Evolutionary conservation across 2,888 invertebrate genomes (phyloP).

Genomic region (Limnephilus rhombicus): DNA sequence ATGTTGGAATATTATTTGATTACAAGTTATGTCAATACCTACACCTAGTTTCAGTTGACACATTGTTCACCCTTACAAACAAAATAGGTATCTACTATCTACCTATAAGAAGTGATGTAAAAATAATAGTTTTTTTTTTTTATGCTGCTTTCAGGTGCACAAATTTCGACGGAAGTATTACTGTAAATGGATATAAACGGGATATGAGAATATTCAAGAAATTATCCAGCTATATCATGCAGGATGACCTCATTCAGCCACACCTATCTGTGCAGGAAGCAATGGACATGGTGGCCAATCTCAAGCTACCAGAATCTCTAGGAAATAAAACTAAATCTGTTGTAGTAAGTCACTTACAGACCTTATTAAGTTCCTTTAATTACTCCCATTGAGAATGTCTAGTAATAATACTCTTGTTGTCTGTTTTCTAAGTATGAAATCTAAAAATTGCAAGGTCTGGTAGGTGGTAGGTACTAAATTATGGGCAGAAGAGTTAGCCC

Average conservation of each 20-base stretch:
- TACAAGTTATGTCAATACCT: not conserved
- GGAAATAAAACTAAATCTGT: constrained; percentile 78
- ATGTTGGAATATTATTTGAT: too few relatives aligned
- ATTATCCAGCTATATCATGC: constrained; percentile 89
- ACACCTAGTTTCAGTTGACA: not conserved
- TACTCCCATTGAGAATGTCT: not conserved
- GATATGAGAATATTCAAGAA: constrained; percentile 85
- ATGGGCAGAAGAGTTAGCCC: too few relatives aligned
- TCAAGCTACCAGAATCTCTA: constrained; percentile 83
- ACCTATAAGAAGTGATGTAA: not conserved
- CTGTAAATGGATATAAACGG: constrained; percentile 83
- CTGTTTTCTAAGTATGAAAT: not conserved
- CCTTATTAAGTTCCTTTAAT: not conserved
- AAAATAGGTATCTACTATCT: not conserved
- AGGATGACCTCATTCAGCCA: constrained; percentile 85
- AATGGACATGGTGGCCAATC: constrained; percentile 85
- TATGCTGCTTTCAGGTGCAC: constrained; percentile 72
- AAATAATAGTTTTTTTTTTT: not conserved
- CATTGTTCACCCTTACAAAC: not conserved
- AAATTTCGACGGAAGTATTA: constrained; percentile 82
- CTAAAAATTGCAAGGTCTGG: too few relatives aligned
- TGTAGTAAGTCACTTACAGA: constrained; percentile 76
- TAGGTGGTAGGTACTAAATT: too few relatives aligned
- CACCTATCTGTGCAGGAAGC: constrained; percentile 85
- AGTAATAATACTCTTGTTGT: not conserved